These are phyloP conservation scores for Dastarcus helophoroides DNA, from an alignment of 2,888 invertebrate genomes.

Conservation along the genomic window DNA sequence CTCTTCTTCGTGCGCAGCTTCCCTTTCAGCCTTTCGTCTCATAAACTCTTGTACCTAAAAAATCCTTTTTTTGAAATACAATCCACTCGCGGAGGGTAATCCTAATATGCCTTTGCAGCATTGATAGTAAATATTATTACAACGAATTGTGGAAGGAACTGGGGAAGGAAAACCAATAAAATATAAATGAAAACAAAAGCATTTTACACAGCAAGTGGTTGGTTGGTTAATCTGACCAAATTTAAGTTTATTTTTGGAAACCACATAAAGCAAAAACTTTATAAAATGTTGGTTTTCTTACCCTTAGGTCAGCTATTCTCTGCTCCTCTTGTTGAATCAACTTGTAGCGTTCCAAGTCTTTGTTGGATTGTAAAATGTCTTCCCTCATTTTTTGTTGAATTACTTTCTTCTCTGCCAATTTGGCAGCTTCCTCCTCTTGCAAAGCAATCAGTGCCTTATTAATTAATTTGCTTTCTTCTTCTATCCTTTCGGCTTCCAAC, in stretches of 20 bases:
- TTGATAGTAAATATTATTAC: too few relatives aligned
- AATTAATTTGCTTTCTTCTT: constrained; percentile 53
- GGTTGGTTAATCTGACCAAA: too few relatives aligned
- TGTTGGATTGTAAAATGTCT: constrained; percentile 49
- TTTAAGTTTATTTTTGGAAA: too few relatives aligned
- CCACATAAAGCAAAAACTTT: too few relatives aligned
- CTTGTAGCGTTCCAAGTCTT: constrained; percentile 48
- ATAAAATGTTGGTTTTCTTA: too few relatives aligned
- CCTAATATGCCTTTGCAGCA: too few relatives aligned
- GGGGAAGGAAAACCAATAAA: too few relatives aligned
- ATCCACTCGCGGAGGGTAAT: too few relatives aligned
- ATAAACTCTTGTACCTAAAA: constrained; percentile 48
- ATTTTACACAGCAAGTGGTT: too few relatives aligned
- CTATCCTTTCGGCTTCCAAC: constrained; percentile 54
- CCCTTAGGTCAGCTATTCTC: constrained; percentile 50
- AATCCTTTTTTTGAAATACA: background rate
- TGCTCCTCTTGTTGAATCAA: constrained; percentile 54
- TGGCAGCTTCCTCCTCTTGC: constrained; percentile 52
- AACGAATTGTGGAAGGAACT: too few relatives aligned
- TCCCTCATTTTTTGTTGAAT: constrained; percentile 45
- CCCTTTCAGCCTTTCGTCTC: constrained; percentile 48
- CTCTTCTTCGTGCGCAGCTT: constrained; percentile 44
- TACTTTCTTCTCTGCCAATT: constrained; percentile 43
- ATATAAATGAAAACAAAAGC: too few relatives aligned
- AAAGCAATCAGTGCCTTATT: constrained; percentile 52